These are phyloP conservation scores for Arctia plantaginis DNA, from an alignment of 2,888 invertebrate species.

Conservation along the genomic window DNA sequence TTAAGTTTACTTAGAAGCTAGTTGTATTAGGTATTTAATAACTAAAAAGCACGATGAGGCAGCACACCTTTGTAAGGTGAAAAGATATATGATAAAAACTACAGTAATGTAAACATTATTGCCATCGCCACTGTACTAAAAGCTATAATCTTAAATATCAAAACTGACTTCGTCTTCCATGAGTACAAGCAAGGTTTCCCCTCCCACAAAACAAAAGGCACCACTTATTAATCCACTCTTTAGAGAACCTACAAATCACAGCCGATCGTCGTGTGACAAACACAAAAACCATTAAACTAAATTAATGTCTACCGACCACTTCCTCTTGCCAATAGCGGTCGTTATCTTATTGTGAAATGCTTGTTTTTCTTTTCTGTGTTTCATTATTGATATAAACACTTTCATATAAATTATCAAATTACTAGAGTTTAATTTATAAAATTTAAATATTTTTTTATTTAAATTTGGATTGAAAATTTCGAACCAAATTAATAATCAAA, in stretches of 20 bases:
- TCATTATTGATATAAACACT: constrained; percentile 20
- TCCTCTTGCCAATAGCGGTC: constrained; percentile 69
- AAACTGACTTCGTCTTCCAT: background rate
- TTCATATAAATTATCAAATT: background rate
- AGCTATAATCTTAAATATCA: background rate
- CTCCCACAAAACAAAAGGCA: constrained; percentile 24
- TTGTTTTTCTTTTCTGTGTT: constrained; percentile 25
- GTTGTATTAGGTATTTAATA: too few species aligned
- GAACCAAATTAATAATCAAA: too few species aligned
- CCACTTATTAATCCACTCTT: constrained; percentile 77
- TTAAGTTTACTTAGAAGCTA: too few species aligned
- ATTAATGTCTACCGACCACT: constrained; percentile 80
- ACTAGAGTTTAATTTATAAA: background rate
- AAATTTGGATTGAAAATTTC: too few species aligned
- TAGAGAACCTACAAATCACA: constrained; percentile 82
- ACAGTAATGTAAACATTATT: background rate
- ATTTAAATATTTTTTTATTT: too few species aligned
- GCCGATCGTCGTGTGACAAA: constrained; percentile 82
- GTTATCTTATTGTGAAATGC: constrained; percentile 63
- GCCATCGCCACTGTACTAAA: background rate
- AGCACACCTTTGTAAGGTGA: too few species aligned
- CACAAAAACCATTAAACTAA: constrained; percentile 87
- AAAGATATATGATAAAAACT: too few species aligned
- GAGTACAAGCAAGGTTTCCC: constrained; percentile 9
- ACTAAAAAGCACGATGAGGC: too few species aligned